Evolutionary conservation across 2,797 vertebrate species (phyloP).

Genomic region (Hyperoplus immaculatus): DNA sequence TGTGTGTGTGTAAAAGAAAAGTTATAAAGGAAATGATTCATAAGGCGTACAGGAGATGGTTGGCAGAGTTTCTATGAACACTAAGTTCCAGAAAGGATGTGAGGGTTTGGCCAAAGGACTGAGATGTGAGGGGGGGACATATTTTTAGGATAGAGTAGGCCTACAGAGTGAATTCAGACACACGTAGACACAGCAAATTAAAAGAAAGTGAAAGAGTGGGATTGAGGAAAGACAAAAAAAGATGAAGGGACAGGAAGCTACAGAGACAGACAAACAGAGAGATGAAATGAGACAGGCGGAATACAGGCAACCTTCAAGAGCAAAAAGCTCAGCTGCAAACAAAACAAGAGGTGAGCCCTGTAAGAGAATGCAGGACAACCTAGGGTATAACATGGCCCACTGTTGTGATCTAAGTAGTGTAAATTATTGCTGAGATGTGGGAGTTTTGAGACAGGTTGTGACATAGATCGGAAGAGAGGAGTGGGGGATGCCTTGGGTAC

Average conservation of each 20-base stretch:
- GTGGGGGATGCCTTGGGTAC: slow-evolving; percentile 55
- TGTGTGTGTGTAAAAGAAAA: slow-evolving; percentile 55
- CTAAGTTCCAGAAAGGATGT: slow-evolving; percentile 82
- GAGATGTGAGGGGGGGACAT: slow-evolving; percentile 71
- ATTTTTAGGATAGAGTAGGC: slow-evolving; percentile 66
- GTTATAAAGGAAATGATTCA: slow-evolving; percentile 84
- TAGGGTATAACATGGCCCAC: slow-evolving; percentile 49
- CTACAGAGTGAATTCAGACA: slow-evolving; percentile 63
- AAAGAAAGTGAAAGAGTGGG: slow-evolving; percentile 53
- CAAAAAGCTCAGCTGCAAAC: slow-evolving; percentile 49
- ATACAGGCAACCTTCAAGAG: slow-evolving; percentile 58
- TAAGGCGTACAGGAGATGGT: slow-evolving; percentile 76
- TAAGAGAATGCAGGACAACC: slow-evolving; percentile 35
- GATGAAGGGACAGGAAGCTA: slow-evolving; percentile 68
- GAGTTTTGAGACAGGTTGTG: slow-evolving; percentile 65
- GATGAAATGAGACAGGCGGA: slow-evolving; percentile 48
- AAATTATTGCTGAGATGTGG: slow-evolving; percentile 61
- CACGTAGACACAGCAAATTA: slow-evolving; percentile 63
- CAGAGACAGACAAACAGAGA: slow-evolving; percentile 61
- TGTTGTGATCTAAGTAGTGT: slow-evolving; percentile 48
- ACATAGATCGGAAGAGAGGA: slow-evolving; percentile 61
- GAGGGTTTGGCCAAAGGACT: slow-evolving; percentile 80
- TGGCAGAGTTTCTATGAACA: slow-evolving; percentile 82
- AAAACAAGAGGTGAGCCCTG: slow-evolving; percentile 5
- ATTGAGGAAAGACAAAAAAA: slow-evolving; percentile 49